phyloP scores from a whole-genome alignment of 1,140 invertebrate species.

The Drosophila melanica region DNA sequence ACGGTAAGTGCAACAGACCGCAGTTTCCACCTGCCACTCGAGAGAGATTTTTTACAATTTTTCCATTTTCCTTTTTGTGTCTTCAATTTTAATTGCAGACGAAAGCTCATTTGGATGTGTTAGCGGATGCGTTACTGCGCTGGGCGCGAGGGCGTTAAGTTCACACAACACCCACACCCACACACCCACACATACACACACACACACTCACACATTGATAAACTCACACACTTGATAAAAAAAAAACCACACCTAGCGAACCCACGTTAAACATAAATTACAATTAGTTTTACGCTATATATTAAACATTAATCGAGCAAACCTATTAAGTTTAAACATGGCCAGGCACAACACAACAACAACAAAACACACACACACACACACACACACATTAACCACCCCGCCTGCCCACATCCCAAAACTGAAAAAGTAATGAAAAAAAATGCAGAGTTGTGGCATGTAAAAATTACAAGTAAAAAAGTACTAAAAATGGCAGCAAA shows the following conservation, averaged over 20 bases:
- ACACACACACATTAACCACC: slow-evolving; percentile 48
- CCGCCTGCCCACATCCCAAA: slow-evolving; percentile 50
- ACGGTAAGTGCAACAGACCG: slow-evolving; percentile 89
- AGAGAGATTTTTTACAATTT: not conserved
- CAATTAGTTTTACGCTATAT: slow-evolving; percentile 67
- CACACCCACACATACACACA: slow-evolving; percentile 9
- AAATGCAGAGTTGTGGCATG: slow-evolving; percentile 43
- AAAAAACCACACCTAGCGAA: slow-evolving; percentile 45
- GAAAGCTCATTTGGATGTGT: slow-evolving; percentile 96
- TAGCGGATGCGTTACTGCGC: slow-evolving; percentile 95
- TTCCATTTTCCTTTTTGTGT: slow-evolving; percentile 4
- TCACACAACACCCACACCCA: slow-evolving; percentile 9
- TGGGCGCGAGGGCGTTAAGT: slow-evolving; percentile 95
- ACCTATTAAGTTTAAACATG: slow-evolving; percentile 49
- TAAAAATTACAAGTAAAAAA: slow-evolving; percentile 49
- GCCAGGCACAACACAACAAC: slow-evolving; percentile 27
- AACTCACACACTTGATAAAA: slow-evolving; percentile 34
- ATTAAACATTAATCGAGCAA: slow-evolving; percentile 47
- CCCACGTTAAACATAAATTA: slow-evolving; percentile 66
- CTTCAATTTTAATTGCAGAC: slow-evolving; percentile 88
- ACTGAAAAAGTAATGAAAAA: slow-evolving; percentile 35
- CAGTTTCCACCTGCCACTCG: not conserved
- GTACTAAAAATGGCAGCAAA: slow-evolving; percentile 50
- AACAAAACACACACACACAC: slow-evolving; percentile 31
- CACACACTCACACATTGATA: slow-evolving; percentile 19